These are phyloP conservation scores for Matsumurasca onukii DNA, from an alignment of 1,140 invertebrate species.

Conservation along the genomic window DNA sequence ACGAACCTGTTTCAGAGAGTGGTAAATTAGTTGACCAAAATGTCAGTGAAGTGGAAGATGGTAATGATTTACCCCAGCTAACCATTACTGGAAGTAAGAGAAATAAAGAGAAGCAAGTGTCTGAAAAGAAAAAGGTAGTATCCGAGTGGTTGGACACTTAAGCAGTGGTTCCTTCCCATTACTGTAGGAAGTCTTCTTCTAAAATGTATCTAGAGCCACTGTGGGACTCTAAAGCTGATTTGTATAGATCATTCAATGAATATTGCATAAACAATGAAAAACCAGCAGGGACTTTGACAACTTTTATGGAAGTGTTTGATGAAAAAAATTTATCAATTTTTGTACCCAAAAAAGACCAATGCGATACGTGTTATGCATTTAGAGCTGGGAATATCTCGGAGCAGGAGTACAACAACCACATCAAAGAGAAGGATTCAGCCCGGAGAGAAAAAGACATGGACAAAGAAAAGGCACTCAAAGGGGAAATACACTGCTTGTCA, in stretches of 20 bases:
- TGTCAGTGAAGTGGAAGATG: not conserved
- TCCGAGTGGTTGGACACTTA: conserved; percentile 25
- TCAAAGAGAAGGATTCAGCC: conserved; percentile 20
- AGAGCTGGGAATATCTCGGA: conserved; percentile 27
- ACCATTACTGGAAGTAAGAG: not conserved
- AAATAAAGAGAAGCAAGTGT: conserved; percentile 11
- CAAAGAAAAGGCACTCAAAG: conserved; percentile 26
- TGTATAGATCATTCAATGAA: conserved; percentile 27
- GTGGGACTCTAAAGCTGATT: conserved; percentile 23
- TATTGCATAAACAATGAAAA: conserved; percentile 12
- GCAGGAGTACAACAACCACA: conserved; percentile 27
- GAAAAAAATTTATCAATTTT: conserved; percentile 21
- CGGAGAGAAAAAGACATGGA: conserved; percentile 29
- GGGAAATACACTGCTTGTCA: conserved; percentile 34
- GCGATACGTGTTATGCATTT: conserved; percentile 22
- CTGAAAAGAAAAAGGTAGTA: conserved; percentile 1
- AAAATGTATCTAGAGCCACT: conserved; percentile 30
- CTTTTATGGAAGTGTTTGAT: conserved; percentile 24
- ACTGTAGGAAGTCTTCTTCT: not conserved
- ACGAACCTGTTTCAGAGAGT: not conserved
- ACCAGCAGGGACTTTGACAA: conserved; percentile 8
- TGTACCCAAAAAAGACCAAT: conserved; percentile 15
- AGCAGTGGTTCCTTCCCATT: conserved; percentile 18
- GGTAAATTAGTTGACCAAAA: no score
- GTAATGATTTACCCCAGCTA: not conserved